phyloP scores from a whole-genome alignment of 2,113 vertebrate genomes.

The Orycteropus afer region DNA sequence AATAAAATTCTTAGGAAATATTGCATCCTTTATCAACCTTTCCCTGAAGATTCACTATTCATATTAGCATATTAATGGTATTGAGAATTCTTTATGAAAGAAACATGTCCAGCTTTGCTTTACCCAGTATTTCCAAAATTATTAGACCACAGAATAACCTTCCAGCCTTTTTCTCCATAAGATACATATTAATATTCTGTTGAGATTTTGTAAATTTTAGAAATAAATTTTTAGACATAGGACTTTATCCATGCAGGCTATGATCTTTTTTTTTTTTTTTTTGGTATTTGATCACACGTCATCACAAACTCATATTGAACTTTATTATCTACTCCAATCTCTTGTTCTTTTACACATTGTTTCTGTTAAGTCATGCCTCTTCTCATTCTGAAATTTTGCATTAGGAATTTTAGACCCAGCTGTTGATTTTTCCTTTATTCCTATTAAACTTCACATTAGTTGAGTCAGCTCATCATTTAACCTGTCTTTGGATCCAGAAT shows the following conservation, averaged over 20 bases:
- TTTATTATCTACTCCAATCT: neutral
- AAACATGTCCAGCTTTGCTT: neutral
- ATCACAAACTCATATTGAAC: neutral
- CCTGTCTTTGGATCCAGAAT: neutral
- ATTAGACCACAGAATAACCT: neutral
- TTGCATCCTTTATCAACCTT: neutral
- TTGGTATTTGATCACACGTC: neutral
- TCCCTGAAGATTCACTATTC: neutral
- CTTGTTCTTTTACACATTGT: neutral
- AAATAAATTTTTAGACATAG: neutral
- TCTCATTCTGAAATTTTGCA: neutral
- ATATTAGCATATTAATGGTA: neutral
- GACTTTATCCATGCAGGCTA: neutral
- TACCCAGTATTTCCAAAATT: neutral
- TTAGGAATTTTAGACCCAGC: neutral
- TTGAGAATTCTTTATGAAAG: neutral
- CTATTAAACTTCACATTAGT: neutral
- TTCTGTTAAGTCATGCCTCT: neutral
- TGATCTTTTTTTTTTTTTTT: neutral
- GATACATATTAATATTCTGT: neutral
- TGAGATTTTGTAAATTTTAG: neutral
- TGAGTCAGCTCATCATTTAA: neutral
- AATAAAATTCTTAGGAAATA: neutral
- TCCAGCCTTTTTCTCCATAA: neutral
- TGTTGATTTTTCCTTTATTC: neutral